A percentile compares a stretch with the other conserved stretches of the same genome.
phyloP scores from a whole-genome alignment of 2,888 invertebrate genomes.

The Pristionchus mayeri region DNA sequence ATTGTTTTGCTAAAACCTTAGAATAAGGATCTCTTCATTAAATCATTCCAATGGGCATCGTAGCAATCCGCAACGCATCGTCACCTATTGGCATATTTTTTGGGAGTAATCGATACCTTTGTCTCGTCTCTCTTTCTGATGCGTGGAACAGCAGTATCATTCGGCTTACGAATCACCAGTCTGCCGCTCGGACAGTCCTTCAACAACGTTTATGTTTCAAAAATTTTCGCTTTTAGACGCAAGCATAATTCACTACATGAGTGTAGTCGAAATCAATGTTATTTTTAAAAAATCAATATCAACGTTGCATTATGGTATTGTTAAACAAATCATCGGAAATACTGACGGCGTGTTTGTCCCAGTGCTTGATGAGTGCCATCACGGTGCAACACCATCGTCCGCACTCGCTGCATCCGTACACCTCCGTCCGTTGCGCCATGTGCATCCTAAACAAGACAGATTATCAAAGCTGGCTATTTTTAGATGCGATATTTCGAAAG shows the following conservation, averaged over 20 bases:
- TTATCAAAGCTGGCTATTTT: too few species aligned
- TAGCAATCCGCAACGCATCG: too few species aligned
- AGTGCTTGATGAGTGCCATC: constrained; percentile 42
- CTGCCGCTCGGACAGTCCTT: constrained; percentile 33
- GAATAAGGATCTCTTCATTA: too few species aligned
- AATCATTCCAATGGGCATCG: too few species aligned
- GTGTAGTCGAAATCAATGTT: not conserved
- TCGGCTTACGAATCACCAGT: constrained; percentile 5
- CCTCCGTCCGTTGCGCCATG: not conserved
- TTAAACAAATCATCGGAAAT: not conserved
- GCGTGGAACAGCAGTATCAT: not conserved
- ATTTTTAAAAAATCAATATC: not conserved
- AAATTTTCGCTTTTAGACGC: not conserved
- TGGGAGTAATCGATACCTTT: not conserved
- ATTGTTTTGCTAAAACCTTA: not conserved
- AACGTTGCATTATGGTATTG: too few species aligned
- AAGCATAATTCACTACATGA: not conserved
- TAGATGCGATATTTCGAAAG: too few species aligned
- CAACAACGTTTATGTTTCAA: not conserved
- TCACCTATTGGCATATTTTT: too few species aligned
- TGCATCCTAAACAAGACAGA: too few species aligned
- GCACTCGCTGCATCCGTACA: constrained; percentile 19
- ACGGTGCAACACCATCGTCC: constrained; percentile 5
- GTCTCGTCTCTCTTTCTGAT: not conserved
- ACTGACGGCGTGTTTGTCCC: constrained; percentile 18